Evolutionary conservation across 2,888 invertebrate species (phyloP), one percentile per base, ranked within the genome.

Genomic region (Callinectes sapidus): DNA sequence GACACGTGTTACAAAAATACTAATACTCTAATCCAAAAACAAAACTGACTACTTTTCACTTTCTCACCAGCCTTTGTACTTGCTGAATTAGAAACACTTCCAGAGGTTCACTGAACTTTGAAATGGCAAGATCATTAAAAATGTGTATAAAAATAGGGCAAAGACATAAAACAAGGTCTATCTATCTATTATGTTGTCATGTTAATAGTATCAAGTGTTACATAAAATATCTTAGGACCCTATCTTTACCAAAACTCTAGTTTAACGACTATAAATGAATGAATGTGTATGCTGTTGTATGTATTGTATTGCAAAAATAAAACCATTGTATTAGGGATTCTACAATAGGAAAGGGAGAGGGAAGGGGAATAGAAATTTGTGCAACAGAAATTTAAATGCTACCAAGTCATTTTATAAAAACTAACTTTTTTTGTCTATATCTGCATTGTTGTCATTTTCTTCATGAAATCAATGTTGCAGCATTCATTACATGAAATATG

Each of bases 1-100:
- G 32, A 85, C 85, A 92, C 61, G 61, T 39, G 89, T 92, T 92
- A 92, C 85, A 92, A 92, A 92, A 92, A 92, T 92, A 92, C 92
- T 89, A 89, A 91, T 91, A 39, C 66, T 89, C 85, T 86, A 55
- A 32, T 87, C 32, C 48, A 35, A 87, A 87, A 28, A 87, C 55
- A 48, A 28, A 66, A 39, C 77, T 23, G 42, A 89, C 42, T 61
- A 92, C 77, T n/a, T 85, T 42, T 18, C 10, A 61, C 54, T 61
- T 88, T 88, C 55, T 88, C 88, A 90, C 81, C 85, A 85, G 35
- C 81, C 89, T 89, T 92, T 92, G 92, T 92, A 92, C 92, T 92
- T 92, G 92, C 89, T 85, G 89, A 85, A 85, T 91, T 81, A 35
- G 18, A 81, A 81, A 81, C 81, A 81, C 35, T 35, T 81, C 81